A percentile compares a stretch with the other conserved stretches of the same genome.
Evolutionary conservation across 1,140 invertebrate species (phyloP).

Genomic region (Drosophila pectinifera): DNA sequence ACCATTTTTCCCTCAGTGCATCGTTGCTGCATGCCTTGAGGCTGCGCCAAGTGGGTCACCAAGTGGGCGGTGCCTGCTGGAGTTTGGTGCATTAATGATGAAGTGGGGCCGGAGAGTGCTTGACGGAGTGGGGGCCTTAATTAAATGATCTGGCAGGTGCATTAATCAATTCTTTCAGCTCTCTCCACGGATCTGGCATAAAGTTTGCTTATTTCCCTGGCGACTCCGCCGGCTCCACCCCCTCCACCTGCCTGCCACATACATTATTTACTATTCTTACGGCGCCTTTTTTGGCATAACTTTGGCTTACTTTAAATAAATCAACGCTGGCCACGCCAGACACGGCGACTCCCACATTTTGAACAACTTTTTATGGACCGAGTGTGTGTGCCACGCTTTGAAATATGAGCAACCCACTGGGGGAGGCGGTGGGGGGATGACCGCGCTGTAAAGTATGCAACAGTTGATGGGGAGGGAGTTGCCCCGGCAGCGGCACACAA

Average conservation of each 20-base stretch:
- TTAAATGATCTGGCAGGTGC: conserved; percentile 67
- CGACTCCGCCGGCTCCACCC: conserved; percentile 12
- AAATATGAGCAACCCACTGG: conserved; percentile 55
- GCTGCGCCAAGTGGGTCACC: conserved; percentile 39
- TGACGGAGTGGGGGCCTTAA: conserved; percentile 36
- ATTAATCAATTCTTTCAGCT: conserved; percentile 68
- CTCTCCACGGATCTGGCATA: conserved; percentile 30
- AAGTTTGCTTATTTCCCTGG: conserved; percentile 71
- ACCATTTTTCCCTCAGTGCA: too few relatives aligned
- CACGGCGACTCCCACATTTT: conserved; percentile 45
- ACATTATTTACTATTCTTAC: conserved; percentile 74
- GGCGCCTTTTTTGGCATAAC: conserved; percentile 62
- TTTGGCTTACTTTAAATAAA: conserved; percentile 79
- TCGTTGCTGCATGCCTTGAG: conserved; percentile 50
- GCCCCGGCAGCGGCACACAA: background rate
- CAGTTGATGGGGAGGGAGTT: conserved; percentile 60
- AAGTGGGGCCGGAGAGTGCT: conserved; percentile 23
- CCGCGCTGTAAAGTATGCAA: conserved; percentile 65
- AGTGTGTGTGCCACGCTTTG: conserved; percentile 36
- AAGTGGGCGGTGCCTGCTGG: conserved; percentile 6
- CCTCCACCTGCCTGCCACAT: background rate
- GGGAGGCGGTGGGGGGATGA: conserved; percentile 14
- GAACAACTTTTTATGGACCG: conserved; percentile 52
- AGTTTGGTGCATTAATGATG: conserved; percentile 50
- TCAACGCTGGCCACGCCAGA: conserved; percentile 54